Evolutionary conservation across 2,797 vertebrate species (phyloP).

Genomic region (Botia kubotai): DNA sequence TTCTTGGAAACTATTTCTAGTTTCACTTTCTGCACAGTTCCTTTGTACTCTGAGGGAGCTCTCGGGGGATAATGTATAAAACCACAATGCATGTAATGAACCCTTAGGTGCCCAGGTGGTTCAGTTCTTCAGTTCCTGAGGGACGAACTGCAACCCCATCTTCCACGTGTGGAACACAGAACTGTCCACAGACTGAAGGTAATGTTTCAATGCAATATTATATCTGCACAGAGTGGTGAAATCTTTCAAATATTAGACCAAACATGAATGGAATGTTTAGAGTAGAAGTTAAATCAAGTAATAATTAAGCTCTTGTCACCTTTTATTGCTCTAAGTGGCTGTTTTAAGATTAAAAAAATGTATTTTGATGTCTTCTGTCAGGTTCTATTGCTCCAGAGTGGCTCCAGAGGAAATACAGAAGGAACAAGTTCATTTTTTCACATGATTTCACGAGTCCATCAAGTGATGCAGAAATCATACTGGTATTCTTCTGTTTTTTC

Average conservation of each 20-base stretch:
- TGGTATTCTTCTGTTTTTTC: slow-evolving; percentile 8
- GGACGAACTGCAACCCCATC: background rate
- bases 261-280: no score
- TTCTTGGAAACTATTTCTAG: background rate
- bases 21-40: slow-evolving; percentile 13
- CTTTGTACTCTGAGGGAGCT: background rate
- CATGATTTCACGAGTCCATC: no score
- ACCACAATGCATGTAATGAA: slow-evolving; percentile 20
- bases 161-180: slow-evolving; percentile 17
- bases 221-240: background rate
- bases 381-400: slow-evolving; percentile 4
- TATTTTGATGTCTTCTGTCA: slow-evolving; percentile 16
- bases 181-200: slow-evolving; percentile 15
- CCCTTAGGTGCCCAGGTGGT: slow-evolving; percentile 41
- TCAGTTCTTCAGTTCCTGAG: slow-evolving; percentile 48
- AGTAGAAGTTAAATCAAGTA: no score
- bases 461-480: slow-evolving; percentile 18
- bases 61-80: background rate
- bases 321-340: background rate
- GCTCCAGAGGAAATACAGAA: slow-evolving; percentile 29
- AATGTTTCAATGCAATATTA: background rate
- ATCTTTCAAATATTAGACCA: no score
- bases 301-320: no score
- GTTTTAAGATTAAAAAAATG: background rate
- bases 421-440: background rate